Evolutionary conservation across 2,888 invertebrate species (phyloP).

Genomic region (Xestia ashworthii): DNA sequence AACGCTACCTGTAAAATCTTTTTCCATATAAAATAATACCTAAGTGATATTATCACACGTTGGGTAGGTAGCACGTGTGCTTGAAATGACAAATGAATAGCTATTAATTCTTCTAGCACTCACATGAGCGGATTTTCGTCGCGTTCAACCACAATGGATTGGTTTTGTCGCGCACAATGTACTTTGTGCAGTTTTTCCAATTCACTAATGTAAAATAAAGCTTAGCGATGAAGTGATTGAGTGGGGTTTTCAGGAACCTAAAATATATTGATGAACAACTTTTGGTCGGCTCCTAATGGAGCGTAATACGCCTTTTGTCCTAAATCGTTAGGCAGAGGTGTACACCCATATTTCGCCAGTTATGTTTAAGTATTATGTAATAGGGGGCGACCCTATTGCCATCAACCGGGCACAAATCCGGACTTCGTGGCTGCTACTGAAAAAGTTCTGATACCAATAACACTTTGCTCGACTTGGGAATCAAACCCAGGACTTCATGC

Average conservation of each 20-base stretch:
- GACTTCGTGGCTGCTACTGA: too few species aligned
- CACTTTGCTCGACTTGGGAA: too few species aligned
- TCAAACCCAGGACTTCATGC: too few species aligned
- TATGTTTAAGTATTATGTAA: too few species aligned
- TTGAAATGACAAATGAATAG: constrained; percentile 77
- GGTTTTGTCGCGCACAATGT: constrained; percentile 53
- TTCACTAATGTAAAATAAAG: constrained; percentile 30
- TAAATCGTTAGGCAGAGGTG: too few species aligned
- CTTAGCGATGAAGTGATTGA: constrained; percentile 7
- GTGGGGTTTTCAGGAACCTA: not conserved
- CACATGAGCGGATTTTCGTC: constrained; percentile 65
- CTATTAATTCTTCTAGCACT: constrained; percentile 74
- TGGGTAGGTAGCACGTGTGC: constrained; percentile 65
- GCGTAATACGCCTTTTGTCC: too few species aligned
- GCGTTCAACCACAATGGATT: constrained; percentile 66
- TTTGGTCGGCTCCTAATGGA: too few species aligned
- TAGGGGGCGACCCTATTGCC: too few species aligned
- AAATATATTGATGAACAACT: not conserved
- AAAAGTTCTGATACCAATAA: too few species aligned
- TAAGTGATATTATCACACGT: constrained; percentile 45
- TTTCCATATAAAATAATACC: constrained; percentile 1
- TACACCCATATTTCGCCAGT: too few species aligned
- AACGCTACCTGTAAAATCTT: not conserved
- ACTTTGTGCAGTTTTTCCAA: constrained; percentile 50
- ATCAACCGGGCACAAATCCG: too few species aligned